phyloP scores from a whole-genome alignment of 1,140 invertebrate species.

The Drosophila bifasciata region DNA sequence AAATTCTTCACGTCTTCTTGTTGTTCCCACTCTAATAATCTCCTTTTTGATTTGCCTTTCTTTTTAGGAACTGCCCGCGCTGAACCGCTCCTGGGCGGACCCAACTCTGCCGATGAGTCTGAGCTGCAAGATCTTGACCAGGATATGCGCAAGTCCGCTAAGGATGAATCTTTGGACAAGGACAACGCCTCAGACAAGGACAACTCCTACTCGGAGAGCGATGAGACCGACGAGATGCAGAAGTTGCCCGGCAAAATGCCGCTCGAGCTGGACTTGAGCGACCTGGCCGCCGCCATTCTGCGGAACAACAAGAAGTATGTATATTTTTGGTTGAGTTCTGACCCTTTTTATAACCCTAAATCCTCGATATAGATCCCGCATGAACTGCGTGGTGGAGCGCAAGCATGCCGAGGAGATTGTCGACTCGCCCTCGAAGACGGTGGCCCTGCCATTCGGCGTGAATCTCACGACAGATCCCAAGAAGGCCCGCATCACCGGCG shows the following conservation, averaged over 20 bases:
- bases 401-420: conserved; percentile 92
- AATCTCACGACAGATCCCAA: conserved; percentile 90
- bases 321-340: background rate
- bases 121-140: conserved; percentile 73
- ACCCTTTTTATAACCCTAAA: background rate
- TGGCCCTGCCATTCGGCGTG: conserved; percentile 88
- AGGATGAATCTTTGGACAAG: conserved; percentile 21
- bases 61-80: conserved; percentile 80
- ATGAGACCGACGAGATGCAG: conserved; percentile 85
- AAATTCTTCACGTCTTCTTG: too few species aligned
- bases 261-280: conserved; percentile 91
- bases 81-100: conserved; percentile 76
- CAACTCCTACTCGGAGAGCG: conserved; percentile 78
- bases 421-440: conserved; percentile 89
- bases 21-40: background rate
- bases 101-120: conserved; percentile 64
- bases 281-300: conserved; percentile 90
- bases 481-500: conserved; percentile 90
- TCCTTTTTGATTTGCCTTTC: background rate
- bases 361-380: conserved; percentile 86
- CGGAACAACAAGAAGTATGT: conserved; percentile 89
- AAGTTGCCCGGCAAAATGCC: conserved; percentile 90
- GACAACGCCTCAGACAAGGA: conserved; percentile 59
- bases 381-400: conserved; percentile 95
- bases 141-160: conserved; percentile 60